Base-by-base conservation (phyloP, 2,888 invertebrate species). In the Luperina nickerlii region DNA sequence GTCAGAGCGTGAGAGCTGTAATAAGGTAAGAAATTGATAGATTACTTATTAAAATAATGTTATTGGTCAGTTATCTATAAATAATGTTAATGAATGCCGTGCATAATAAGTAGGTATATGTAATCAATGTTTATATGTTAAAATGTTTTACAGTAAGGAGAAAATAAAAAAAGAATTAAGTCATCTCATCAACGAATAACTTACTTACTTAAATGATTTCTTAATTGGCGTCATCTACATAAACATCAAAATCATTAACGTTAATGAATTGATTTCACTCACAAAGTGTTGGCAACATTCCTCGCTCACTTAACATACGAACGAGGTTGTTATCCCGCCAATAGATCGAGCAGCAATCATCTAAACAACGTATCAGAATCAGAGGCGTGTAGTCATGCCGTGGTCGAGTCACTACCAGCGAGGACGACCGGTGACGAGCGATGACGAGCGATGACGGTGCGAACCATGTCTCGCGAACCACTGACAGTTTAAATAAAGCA, bases 401-500 rank as follows among this genome's bases (percentile, higher is more conserved):
- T 20, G 69, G 75, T 20, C 84, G 76, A 67, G 62, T 42, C 54
- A 57, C n/a, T 78, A 18, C 73, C 60, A 48, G 32, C 72, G 69
- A 69, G 85, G 89, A 67, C 79, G n/a, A 51, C 2, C 5, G 24
- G 3, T 85, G 89, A 76, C 79, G 24, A 65, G 4, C 4, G n/a
- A 6, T 38, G 81, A 27, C 66, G 72, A 68, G 51, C 32, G 32
- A 42, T 70, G 73, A 83, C 83, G 69, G 24, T 60, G 57, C 83
- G 51, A 11, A 42, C 76, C 68, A 71, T 86, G 88, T 91, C 65
- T 76, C 76, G 89, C 79, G 81, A 78, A 79, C 84, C 82, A 74
- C 83, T 92, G 93, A 92, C 92, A 92, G 92, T 86, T 93, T 92
- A 93, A 95, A 94, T 94, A 94, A 94, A 93, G 92, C 91, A 89